Evolutionary conservation across 2,888 invertebrate species (phyloP), one percentile per base, ranked within the genome.

Genomic region (Parnassius apollo): DNA sequence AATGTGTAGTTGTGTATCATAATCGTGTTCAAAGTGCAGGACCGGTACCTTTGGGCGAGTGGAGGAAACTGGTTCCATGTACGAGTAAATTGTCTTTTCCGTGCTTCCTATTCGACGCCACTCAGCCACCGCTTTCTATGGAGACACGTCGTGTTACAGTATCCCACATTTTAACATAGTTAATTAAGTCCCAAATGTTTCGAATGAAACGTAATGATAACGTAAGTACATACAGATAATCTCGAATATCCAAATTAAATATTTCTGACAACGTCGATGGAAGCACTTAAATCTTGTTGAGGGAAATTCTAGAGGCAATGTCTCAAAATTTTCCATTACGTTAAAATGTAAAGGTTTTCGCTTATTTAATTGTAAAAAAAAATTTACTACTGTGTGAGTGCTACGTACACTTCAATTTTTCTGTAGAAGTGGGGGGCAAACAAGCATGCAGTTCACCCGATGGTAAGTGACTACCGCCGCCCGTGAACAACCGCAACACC

Each of bases 151-250:
- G 42, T 42, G 42, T 18, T 48, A 57, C 35, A 49, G 49, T 48
- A 57, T 57, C 42, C 57, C 13, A 57, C 57, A 57, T 57, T 57
- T 42, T 50, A 42, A 42, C 11, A 49, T n/a, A 45, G 12, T 59
- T 44, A 22, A 45, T 45, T 50, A 9, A 42, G 50, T 42, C 49
- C 9, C 13, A 11, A 57, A 42, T 50, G 50, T 50, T 57, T 57
- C 18, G 11, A 50, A 9, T 13, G 18, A 18, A 18, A 18, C 18
- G 18, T 18, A 18, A 18, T 18, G 8, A 25, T 9, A 51, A 7
- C 25, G 51, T 51, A 25, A 12, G 12, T 1, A 13, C 9, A 13
- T 8, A 18, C 13, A 49, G 35, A 49, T 18, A 49, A 49, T 13
- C 49, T 49, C 49, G 49, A 13, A 18, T 18, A 49, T 13, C 49